Base-by-base conservation (phyloP, 92 coral and sea anemone species). In the Zoanthus sociatus region DNA sequence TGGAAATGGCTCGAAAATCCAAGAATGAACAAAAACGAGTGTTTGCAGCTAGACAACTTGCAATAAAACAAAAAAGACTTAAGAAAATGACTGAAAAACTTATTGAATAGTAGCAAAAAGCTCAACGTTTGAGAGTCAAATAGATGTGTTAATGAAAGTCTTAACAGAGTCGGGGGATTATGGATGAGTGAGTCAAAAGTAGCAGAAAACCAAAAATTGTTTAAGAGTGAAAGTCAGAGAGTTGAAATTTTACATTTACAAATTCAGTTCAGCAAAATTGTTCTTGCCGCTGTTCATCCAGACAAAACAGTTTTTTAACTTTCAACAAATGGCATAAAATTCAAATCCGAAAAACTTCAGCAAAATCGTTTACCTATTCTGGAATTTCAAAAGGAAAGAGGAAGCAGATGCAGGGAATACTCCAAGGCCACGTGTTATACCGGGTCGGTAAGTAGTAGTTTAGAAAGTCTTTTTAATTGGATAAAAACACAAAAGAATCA, bases 231-330 rank as follows among this genome's bases (percentile, higher is more conserved):
- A 26, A 26, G 26, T 26, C 26, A 85, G 61, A 71, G 30, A 74
- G 26, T 16, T 71, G 33, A 51, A 30, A 33, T 51, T 86, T 37
- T 85, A n/a, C 83, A 85, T 74, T n/a, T 71, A 33, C 83, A 26
- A 26, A 26, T 26, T 56, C 63, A 56, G 15, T 14, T 56, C 12
- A 56, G 17, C 8, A 56, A 56, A 56, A 56, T 56, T 56, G 63
- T 56, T 56, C 63, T 56, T 10, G 63, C 4, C 4, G 63, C 63
- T 56, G 63, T 56, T 56, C 63, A 56, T 56, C 63, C 63, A 56
- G 17, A 9, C 63, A 56, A 56, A 56, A 56, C 63, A 56, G 63
- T 56, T 56, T 56, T 56, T 69, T 16, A 69, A 26, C 73, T 69
- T 33, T 69, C 73, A 30, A 45, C 42, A 7, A 69, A 71, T 71